Percentiles rank a stretch among this genome's conserved stretches.
Evolutionary conservation across 2,113 vertebrate species (phyloP).

Genomic region (Perca schrenkii): DNA sequence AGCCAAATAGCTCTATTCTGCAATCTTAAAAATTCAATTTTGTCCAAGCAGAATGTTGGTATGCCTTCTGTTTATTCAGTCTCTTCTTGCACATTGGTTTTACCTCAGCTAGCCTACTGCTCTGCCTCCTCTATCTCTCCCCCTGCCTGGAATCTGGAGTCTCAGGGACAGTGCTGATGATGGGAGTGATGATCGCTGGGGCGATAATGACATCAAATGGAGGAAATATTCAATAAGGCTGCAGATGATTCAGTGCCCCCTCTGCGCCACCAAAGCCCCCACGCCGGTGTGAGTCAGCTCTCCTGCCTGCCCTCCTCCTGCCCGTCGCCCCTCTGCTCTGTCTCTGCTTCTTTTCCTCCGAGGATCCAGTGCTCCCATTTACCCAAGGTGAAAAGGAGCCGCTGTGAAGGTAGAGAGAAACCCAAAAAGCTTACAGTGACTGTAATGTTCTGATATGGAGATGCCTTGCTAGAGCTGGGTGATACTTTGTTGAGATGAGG

Average conservation of each 20-base stretch:
- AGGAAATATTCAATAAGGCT: constrained; percentile 77
- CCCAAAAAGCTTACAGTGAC: neutral
- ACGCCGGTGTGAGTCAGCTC: constrained; percentile 72
- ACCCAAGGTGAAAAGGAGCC: constrained; percentile 21
- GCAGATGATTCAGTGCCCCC: constrained; percentile 74
- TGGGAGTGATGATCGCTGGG: constrained; percentile 58
- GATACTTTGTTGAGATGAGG: neutral
- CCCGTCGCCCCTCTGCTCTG: neutral
- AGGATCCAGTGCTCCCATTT: constrained; percentile 23
- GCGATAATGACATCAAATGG: constrained; percentile 75
- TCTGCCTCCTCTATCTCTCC: constrained; percentile 21
- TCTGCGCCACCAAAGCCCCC: constrained; percentile 54
- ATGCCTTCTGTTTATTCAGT: constrained; percentile 13
- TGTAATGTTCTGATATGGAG: constrained; percentile 4
- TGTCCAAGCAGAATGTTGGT: neutral
- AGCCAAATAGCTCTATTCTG: neutral
- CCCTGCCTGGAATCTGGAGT: constrained; percentile 30
- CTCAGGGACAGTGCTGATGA: constrained; percentile 52
- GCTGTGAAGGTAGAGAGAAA: neutral
- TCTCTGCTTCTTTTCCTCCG: constrained; percentile 8
- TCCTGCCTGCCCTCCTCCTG: constrained; percentile 25
- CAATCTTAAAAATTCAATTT: neutral
- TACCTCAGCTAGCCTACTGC: neutral
- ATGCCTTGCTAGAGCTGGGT: neutral
- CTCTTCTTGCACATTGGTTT: neutral